Percentiles rank a stretch among this genome's conserved stretches.
These are phyloP conservation scores for Epinephelus moara DNA, from an alignment of 2,113 vertebrate species.

Conservation along the genomic window DNA sequence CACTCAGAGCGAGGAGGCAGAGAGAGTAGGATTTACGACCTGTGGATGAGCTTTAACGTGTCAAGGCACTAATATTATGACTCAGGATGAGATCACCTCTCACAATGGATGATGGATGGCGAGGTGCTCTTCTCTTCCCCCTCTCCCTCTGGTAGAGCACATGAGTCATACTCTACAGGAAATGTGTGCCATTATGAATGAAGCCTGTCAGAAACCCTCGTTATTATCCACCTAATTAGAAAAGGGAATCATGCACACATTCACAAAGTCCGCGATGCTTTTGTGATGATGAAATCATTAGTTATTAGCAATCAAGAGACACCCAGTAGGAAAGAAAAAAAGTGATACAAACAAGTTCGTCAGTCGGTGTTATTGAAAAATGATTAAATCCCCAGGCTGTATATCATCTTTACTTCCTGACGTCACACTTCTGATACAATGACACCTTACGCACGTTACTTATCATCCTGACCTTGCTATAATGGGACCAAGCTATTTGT, in stretches of 20 bases:
- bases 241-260: constrained; percentile 33
- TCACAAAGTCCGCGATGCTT: constrained; percentile 23
- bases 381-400: neutral
- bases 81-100: constrained; percentile 70
- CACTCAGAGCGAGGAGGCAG: neutral
- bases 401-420: neutral
- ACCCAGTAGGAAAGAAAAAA: neutral
- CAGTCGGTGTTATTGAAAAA: neutral
- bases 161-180: constrained; percentile 67
- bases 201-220: constrained; percentile 43
- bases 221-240: constrained; percentile 59
- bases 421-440: neutral
- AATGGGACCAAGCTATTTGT: constrained; percentile 35
- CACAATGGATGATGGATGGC: constrained; percentile 53
- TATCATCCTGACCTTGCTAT: constrained; percentile 12
- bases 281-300: constrained; percentile 38
- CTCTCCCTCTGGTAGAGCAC: constrained; percentile 18
- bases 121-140: constrained; percentile 42
- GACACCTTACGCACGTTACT: neutral
- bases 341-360: constrained; percentile 31
- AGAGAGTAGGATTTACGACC: constrained; percentile 45
- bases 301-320: constrained; percentile 42
- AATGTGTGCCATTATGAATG: constrained; percentile 66
- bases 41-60: constrained; percentile 55
- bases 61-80: constrained; percentile 63